Conservation (phyloP, 1,140 invertebrate species). For the Sitophilus oryzae region DNA sequence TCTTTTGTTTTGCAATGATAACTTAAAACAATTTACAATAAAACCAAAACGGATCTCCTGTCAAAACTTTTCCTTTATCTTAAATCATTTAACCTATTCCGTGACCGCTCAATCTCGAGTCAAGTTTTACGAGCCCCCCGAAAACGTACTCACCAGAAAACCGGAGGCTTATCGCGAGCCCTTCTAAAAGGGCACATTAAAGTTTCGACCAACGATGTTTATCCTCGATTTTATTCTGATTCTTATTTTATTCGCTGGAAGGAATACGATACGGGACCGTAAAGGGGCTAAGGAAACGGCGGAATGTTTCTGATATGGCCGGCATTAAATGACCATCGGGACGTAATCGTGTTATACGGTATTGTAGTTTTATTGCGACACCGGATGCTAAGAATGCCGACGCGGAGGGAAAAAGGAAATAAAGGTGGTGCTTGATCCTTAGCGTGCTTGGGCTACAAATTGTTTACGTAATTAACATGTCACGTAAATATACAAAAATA, state of each 20-base stretch:
- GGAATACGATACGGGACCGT: constrained; percentile 24
- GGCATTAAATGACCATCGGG: constrained; percentile 24
- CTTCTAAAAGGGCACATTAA: constrained; percentile 24
- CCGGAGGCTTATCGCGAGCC: too few relatives aligned
- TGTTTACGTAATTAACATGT: too few relatives aligned
- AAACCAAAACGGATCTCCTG: too few relatives aligned
- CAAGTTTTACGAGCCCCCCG: not conserved
- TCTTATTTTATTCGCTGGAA: constrained; percentile 35
- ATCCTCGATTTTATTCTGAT: constrained; percentile 31
- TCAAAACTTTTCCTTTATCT: too few relatives aligned
- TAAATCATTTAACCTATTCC: too few relatives aligned
- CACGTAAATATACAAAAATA: too few relatives aligned
- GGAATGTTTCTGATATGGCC: constrained; percentile 25
- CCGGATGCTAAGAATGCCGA: constrained; percentile 18
- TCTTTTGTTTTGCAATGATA: too few relatives aligned
- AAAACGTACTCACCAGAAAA: not conserved
- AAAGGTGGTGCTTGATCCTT: too few relatives aligned
- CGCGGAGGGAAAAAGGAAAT: too few relatives aligned
- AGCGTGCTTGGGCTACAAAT: too few relatives aligned
- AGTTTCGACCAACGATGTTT: constrained; percentile 27
- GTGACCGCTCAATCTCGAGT: too few relatives aligned
- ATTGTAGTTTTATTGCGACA: constrained; percentile 24
- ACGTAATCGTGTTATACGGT: constrained; percentile 24
- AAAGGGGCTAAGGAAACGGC: constrained; percentile 24
- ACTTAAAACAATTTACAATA: too few relatives aligned